Base-by-base conservation (phyloP, 2,888 invertebrate genomes). In the Unio delphinus region DNA sequence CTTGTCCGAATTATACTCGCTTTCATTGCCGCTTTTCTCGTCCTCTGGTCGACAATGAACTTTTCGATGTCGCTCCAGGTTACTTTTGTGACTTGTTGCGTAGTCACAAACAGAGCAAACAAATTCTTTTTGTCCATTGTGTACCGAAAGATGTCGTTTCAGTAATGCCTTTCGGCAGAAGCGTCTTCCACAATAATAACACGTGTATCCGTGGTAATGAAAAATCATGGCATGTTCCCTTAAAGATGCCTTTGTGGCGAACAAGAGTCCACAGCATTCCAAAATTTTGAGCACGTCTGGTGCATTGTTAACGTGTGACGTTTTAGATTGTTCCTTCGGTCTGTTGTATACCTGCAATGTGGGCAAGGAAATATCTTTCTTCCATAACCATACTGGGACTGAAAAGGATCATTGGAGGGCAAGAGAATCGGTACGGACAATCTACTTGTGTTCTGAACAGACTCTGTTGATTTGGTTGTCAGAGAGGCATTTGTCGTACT, bases 51-150 rank as follows among this genome's bases (percentile, higher is more conserved):
- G 74, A 58, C 80, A 79, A 74, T 90, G 89, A 7, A 89, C 88
- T 67, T 88, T 87, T 69, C 89, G 83, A 79, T 91, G 91, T 1
- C 91, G 82, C 70, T 90, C 90, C 57, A 91, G 82, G 75, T 91
- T 91, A 71, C 90, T 90, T 79, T 91, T 91, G 81, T 91, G 91
- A 69, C 90, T 90, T n/a, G 90, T 90, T 56, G 90, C 89, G 76
- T 91, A 91, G 68, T 87, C 87, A 74, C 91, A 91, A 2, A 87
- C 79, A 60, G 81, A 75, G 74, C 91, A 91, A 3, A 87, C 83
- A 81, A 89, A 91, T 67, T 91, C 90, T 79, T 90, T 91, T 74
- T 88, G 87, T 0, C 91, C 91, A 61, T 90, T 90, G 82, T 91
- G 91, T 20, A 91, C 91, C 11, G 90, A 89, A 68, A 90, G 82